These are phyloP conservation scores for Gymnarchus niloticus DNA, from an alignment of 2,113 vertebrate genomes.

Conservation along the genomic window DNA sequence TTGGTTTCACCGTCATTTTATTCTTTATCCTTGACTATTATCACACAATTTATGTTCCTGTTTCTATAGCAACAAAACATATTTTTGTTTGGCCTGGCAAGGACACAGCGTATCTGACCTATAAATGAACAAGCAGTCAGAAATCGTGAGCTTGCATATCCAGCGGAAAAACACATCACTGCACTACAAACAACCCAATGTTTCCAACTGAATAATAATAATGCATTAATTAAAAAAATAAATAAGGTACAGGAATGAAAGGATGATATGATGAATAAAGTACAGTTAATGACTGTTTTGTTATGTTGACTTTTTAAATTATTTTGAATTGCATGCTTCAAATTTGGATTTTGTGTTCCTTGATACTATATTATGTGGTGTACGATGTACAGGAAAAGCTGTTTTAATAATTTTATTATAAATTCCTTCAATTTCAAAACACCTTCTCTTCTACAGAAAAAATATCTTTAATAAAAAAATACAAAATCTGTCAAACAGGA, in stretches of 20 bases:
- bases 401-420: slow-evolving; percentile 49
- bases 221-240: no score
- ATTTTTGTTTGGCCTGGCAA: background rate
- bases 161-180: no score
- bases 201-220: background rate
- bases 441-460: slow-evolving; percentile 28
- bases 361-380: background rate
- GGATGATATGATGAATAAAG: background rate
- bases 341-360: background rate
- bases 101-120: background rate
- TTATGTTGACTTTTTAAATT: background rate
- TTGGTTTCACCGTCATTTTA: background rate
- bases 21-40: background rate
- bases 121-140: background rate
- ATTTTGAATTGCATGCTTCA: background rate
- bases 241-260: background rate
- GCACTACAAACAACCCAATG: background rate
- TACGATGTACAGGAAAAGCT: background rate
- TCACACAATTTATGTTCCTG: background rate
- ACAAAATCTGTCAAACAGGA: slow-evolving; percentile 30
- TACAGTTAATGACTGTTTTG: background rate
- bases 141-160: background rate
- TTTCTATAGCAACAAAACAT: background rate
- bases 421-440: slow-evolving; percentile 48
- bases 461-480: slow-evolving; percentile 46